Percentiles rank a stretch among this genome's conserved stretches.
These are phyloP conservation scores for Nibea coibor DNA, from an alignment of 2,113 vertebrate genomes.

Conservation along the genomic window DNA sequence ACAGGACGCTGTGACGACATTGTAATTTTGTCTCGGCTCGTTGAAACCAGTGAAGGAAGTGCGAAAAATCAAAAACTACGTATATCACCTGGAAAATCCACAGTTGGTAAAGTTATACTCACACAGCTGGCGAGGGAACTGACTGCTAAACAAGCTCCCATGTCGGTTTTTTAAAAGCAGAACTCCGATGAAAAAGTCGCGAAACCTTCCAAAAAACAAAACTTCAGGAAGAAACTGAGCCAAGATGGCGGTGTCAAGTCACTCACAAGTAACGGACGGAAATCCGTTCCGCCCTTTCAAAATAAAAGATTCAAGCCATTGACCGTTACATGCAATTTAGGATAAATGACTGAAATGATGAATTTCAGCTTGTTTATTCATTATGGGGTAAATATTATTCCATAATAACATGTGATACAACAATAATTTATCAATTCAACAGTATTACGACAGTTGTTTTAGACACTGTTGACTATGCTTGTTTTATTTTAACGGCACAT, in stretches of 20 bases:
- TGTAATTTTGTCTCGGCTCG: not conserved
- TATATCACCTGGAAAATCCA: fast-evolving
- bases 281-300: not conserved
- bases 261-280: fast-evolving
- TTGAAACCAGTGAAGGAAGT: not conserved
- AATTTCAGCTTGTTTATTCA: not conserved
- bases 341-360: too few species aligned
- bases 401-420: not conserved
- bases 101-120: slow-evolving; percentile 73
- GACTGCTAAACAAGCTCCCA: slow-evolving; percentile 92
- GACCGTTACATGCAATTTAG: too few species aligned
- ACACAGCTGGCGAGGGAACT: slow-evolving; percentile 91
- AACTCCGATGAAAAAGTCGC: not conserved
- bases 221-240: slow-evolving; percentile 50
- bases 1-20: not conserved
- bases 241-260: slow-evolving; percentile 19
- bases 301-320: slow-evolving; percentile 42
- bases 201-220: not conserved
- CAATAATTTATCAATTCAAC: too few species aligned
- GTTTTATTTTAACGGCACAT: not conserved
- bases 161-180: slow-evolving; percentile 48
- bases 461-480: not conserved
- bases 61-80: not conserved
- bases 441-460: not conserved
- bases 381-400: not conserved